Conservation (phyloP, 2,113 vertebrate species). For the Pedetes capensis region DNA sequence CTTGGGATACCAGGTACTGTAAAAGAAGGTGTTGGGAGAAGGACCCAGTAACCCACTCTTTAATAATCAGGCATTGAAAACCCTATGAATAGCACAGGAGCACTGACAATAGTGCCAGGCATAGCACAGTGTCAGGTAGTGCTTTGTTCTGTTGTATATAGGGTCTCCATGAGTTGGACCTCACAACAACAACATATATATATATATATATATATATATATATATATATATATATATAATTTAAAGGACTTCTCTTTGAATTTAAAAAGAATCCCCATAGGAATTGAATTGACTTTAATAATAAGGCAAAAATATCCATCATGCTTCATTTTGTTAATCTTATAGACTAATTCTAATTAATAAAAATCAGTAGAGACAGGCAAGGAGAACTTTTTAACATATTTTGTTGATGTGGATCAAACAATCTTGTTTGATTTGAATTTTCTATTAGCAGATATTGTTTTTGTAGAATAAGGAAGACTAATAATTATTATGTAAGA, state of each 20-base stretch:
- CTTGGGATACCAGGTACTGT: too few species aligned
- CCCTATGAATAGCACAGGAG: too few species aligned
- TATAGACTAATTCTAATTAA: neutral
- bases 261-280: neutral
- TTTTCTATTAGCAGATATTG: neutral
- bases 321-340: neutral
- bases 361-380: neutral
- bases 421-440: neutral
- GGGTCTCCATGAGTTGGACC: too few species aligned
- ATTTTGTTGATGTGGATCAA: neutral
- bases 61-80: too few species aligned
- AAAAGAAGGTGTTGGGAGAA: too few species aligned
- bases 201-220: neutral
- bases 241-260: neutral
- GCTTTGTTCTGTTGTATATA: too few species aligned
- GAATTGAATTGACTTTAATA: neutral
- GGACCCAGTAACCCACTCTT: too few species aligned
- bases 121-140: too few species aligned
- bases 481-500: neutral
- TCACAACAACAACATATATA: too few species aligned
- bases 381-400: neutral
- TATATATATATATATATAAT: neutral
- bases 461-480: neutral
- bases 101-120: too few species aligned
- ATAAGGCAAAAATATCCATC: neutral